Base-by-base conservation (phyloP, 2,113 vertebrate species). In the Oncorhynchus gorbuscha region DNA sequence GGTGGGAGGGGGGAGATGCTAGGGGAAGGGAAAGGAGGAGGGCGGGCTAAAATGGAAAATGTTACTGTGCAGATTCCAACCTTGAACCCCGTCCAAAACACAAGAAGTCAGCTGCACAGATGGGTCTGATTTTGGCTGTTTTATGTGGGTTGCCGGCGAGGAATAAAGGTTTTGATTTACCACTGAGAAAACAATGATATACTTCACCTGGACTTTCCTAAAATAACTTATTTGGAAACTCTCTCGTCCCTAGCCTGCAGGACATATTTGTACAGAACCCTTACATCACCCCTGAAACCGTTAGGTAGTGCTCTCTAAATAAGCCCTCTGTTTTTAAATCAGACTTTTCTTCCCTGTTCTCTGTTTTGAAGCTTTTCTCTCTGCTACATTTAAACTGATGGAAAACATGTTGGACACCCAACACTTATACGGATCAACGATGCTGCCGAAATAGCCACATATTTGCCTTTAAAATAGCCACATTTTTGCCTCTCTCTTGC, bases 201-300 rank as follows among this genome's bases (percentile, higher is more conserved):
- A 70, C 58, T 76, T 68, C 71, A 75, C 75, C 84, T 86, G 77
- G 62, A 69, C 74, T 39, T 71, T 79, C 55, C 74, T 69, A 75
- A 83, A 82, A 84, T 76, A 83, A 78, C 72, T 32, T 48, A 49
- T 68, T 39, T 65, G 22, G 45, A 79, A 75, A 71, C 59, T 71
- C 3, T 26, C n/a, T 5, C 32, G 70, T 75, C 79, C 80, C 65
- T 68, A 64, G 68, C 64, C 79, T 78, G 62, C 28, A 81, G 67
- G 82, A 73, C 72, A 55, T 83, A 83, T 82, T 84, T 84, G 76
- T 87, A 77, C 78, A 61, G 11, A 79, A 79, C 51, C 80, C 80
- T 89, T 84, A 91, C 85, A 78, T 92, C 88, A 90, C 73, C 77
- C 12, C 77, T 48, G 70, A 90, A 88, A 81, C 26, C 83, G 74